Base-by-base conservation (phyloP, 2,797 vertebrate genomes). In the Pygocentrus nattereri region DNA sequence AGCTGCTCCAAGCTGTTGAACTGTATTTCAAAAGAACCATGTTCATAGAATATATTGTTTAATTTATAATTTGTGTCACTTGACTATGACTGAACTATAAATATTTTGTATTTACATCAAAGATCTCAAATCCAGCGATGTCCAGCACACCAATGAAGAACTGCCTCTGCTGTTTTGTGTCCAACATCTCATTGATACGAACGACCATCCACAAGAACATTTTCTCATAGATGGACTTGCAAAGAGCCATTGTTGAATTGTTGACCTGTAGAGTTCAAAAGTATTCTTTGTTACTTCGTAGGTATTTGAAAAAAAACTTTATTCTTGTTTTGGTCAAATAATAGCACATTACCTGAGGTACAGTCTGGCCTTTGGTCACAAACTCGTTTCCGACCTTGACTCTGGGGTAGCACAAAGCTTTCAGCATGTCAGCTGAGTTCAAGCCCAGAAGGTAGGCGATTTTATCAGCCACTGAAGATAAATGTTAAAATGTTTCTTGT, bases 101-200 rank as follows among this genome's bases (percentile, higher is more conserved):
- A n/a, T n/a, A n/a, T n/a, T n/a, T n/a, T n/a, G n/a, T n/a, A n/a
- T n/a, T n/a, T n/a, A 58, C 54, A 58, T 58, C 54, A 58, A 58
- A 58, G 54, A 58, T 58, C 54, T 58, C 54, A 58, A 58, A 58
- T 58, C 54, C 54, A 58, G 54, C 54, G 54, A 58, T 58, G 54
- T 58, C 54, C 54, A 58, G n/a, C 54, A 58, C 54, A 58, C 54
- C 54, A 58, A 58, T 58, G 54, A 58, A 58, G 54, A 58, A 94
- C 31, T 94, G 92, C 54, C 96, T 91, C 0, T 94, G 90, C 16
- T 96, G 93, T 77, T 93, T 58, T 58, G 54, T 58, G n/a, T 58
- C 54, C 54, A 58, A 4, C 78, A 79, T 78, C 34, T 69, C 65
- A 69, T 78, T 70, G 38, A 69, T 71, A 1, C 76, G 54, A 0